Conservation (phyloP, 2,888 invertebrate genomes). For the Norana najaformis region DNA sequence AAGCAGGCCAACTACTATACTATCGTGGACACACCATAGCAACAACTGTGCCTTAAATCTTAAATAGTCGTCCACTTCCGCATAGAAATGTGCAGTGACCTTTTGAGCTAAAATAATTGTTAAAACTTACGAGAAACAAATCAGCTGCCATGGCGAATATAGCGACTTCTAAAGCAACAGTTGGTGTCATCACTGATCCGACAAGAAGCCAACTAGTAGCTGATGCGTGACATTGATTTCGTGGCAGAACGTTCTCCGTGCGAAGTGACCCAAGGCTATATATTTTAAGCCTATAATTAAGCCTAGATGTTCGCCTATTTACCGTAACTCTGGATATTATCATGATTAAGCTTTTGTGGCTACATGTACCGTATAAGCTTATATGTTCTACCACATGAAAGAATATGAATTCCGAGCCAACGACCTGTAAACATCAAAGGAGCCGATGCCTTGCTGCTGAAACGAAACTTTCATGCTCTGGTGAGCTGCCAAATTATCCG, state of each 20-base stretch:
- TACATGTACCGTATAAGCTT: background rate
- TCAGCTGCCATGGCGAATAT: no score
- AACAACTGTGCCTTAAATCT: no score
- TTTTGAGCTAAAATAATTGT: background rate
- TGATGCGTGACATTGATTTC: background rate
- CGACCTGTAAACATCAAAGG: background rate
- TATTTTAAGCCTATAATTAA: background rate
- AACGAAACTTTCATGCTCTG: background rate
- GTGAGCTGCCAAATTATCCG: background rate
- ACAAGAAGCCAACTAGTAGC: background rate
- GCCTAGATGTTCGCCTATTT: no score
- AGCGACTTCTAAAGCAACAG: background rate
- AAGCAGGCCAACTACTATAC: no score
- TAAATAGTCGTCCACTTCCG: background rate
- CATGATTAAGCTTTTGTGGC: background rate
- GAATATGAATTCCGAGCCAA: background rate
- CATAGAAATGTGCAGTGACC: background rate
- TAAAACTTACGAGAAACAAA: no score
- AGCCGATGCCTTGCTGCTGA: background rate
- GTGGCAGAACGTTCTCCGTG: background rate
- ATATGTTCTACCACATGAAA: background rate
- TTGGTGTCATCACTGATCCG: background rate
- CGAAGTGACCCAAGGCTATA: background rate
- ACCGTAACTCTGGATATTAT: background rate
- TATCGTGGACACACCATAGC: no score